Conservation (phyloP, 2,797 vertebrate genomes). For the Alauda arvensis region DNA sequence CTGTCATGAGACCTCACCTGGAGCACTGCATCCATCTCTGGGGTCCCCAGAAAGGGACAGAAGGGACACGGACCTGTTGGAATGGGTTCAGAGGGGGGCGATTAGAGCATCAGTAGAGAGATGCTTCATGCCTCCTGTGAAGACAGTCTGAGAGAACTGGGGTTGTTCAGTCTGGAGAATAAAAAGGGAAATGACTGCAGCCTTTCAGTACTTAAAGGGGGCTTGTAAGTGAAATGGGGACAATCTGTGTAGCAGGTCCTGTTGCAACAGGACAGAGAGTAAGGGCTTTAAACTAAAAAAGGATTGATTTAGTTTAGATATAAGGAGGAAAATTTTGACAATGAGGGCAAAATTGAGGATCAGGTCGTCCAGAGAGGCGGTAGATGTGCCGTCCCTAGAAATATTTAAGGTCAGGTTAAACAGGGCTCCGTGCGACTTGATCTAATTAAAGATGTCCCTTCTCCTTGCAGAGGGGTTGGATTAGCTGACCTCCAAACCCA, state of each 20-base stretch:
- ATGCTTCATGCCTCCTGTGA: background rate
- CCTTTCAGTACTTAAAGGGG: background rate
- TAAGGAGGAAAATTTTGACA: background rate
- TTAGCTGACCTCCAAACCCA: background rate
- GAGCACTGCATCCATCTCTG: background rate
- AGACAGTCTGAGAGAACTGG: background rate
- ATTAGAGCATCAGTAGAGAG: background rate
- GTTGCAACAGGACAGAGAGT: background rate
- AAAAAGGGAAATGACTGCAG: background rate
- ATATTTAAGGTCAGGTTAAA: background rate
- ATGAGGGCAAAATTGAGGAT: background rate
- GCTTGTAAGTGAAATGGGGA: background rate
- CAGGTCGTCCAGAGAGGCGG: too few species aligned
- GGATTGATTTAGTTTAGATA: accelerated
- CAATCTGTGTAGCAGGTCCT: background rate
- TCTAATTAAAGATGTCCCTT: background rate
- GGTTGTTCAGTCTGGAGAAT: background rate
- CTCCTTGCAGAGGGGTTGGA: background rate
- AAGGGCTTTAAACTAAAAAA: background rate
- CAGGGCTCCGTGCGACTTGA: background rate
- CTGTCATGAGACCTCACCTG: background rate
- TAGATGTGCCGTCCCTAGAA: background rate
- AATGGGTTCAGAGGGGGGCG: accelerated
- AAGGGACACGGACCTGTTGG: accelerated
- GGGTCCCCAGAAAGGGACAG: background rate